Percentiles rank a stretch among this genome's conserved stretches.
Evolutionary conservation across 2,888 invertebrate species (phyloP).

Genomic region (Ypsolopha sequella): DNA sequence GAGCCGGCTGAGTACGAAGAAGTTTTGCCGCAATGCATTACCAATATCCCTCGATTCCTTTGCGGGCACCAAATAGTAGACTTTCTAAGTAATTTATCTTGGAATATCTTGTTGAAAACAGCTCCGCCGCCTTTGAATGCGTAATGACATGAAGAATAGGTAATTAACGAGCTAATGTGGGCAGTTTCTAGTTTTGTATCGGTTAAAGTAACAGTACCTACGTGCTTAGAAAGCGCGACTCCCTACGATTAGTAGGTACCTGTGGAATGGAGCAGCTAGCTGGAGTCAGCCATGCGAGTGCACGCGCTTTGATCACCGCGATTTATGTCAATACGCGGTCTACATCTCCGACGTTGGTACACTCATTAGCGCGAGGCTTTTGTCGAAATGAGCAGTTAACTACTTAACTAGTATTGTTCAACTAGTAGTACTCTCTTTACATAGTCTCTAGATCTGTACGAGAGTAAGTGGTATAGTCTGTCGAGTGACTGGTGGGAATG

Average conservation of each 20-base stretch:
- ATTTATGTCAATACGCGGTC: conserved; percentile 10
- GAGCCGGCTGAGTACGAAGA: background rate
- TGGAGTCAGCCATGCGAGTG: conserved; percentile 5
- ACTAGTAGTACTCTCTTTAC: background rate
- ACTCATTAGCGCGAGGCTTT: background rate
- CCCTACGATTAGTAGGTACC: conserved; percentile 8
- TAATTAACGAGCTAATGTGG: conserved; percentile 9
- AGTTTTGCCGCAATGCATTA: too few relatives aligned
- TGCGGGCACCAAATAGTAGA: too few relatives aligned
- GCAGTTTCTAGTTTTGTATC: conserved; percentile 19
- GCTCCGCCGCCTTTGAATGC: too few relatives aligned
- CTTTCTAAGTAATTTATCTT: too few relatives aligned
- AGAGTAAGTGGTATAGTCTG: background rate
- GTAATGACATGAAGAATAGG: background rate
- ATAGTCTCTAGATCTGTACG: background rate
- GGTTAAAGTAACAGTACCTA: conserved; percentile 15
- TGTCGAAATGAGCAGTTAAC: background rate
- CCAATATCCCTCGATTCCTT: too few relatives aligned
- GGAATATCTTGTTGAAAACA: too few relatives aligned
- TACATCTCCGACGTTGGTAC: background rate
- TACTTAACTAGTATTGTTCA: background rate
- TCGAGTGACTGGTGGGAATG: background rate
- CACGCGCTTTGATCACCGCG: conserved; percentile 22
- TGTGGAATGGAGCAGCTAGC: background rate
- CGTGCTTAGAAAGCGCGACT: conserved; percentile 40